Evolutionary conservation across 2,113 vertebrate species (phyloP), one percentile per base, ranked within the genome.

Genomic region (Datnioides undecimradiatus): DNA sequence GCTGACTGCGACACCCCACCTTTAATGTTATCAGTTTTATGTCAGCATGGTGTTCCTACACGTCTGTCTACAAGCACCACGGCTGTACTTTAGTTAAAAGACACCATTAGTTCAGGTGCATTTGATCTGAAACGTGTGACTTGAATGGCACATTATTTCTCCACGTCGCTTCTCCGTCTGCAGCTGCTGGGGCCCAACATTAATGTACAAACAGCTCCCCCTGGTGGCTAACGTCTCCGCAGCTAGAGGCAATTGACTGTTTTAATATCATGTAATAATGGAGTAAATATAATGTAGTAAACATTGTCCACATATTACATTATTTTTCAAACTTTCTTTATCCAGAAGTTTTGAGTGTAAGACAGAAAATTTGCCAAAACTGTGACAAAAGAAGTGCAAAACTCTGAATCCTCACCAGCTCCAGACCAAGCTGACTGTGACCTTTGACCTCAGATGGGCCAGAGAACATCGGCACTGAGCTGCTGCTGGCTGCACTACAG

Each of bases 211-310:
- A 13, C 1, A 21, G 64, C 83, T 34, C 87, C 90, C 23, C 49
- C 91, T 91, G 79, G 87, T 84, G 93, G 86, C 14, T 2, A 13
- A 6, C 3, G 43, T 45, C 43, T 19, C 45, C 2, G 45, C 6
- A 52, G 25, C 17, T 3, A 9, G n/a, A 29, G 13, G 14, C 2
- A 46, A 23, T 2, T 48, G 6, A 36, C 12, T 46, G 40, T 27
- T 59, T 36, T 33, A 4, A 2, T 33, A 31, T 25, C 48, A 51
- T 13, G 11, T 25, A 5, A 8, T 16, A 7, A 31, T 2, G 27
- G 19, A 48, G 8, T 48, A n/a, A n/a, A 48, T 17, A n/a, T n/a
- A 8, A 45, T 19, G 8, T 21, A 6, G n/a, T n/a, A n/a, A n/a
- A n/a, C n/a, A n/a, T n/a, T 46, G 4, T 14, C 41, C 17, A 23